These are phyloP conservation scores for Stigmatopora nigra DNA, from an alignment of 2,113 vertebrate genomes.

Conservation along the genomic window DNA sequence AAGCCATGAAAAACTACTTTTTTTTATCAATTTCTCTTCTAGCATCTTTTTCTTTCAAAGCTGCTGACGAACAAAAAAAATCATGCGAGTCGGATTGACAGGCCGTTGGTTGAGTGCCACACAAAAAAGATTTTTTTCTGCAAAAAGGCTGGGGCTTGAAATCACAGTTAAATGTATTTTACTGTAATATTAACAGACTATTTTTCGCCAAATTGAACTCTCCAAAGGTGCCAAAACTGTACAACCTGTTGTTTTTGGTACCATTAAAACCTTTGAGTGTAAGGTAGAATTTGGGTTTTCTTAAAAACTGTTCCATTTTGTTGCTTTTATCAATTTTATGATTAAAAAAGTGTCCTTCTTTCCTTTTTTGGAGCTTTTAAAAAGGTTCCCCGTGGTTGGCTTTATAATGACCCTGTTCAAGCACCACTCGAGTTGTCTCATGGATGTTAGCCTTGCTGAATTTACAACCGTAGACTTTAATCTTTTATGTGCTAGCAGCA, in stretches of 20 bases:
- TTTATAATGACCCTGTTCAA: slow-evolving; percentile 3
- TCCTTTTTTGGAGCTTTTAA: neutral
- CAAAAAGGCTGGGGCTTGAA: neutral
- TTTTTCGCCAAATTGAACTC: neutral
- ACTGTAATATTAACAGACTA: neutral
- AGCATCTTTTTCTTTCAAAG: neutral
- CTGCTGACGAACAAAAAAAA: neutral
- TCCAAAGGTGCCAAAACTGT: neutral
- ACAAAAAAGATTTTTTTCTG: too few species aligned
- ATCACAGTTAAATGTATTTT: neutral
- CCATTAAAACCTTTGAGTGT: neutral
- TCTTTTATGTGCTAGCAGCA: neutral
- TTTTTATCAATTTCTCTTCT: neutral
- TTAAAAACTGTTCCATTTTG: neutral
- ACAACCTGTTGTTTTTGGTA: neutral
- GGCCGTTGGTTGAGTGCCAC: too few species aligned
- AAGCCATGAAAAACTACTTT: neutral
- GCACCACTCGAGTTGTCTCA: neutral
- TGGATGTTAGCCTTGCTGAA: neutral
- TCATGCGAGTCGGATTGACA: neutral
- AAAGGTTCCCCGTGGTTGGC: neutral
- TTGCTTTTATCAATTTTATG: neutral
- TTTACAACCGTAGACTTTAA: neutral
- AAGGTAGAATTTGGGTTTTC: neutral
- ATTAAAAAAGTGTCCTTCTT: neutral